Evolutionary conservation across 2,888 invertebrate species (phyloP).

Genomic region (Dryobota labecula): DNA sequence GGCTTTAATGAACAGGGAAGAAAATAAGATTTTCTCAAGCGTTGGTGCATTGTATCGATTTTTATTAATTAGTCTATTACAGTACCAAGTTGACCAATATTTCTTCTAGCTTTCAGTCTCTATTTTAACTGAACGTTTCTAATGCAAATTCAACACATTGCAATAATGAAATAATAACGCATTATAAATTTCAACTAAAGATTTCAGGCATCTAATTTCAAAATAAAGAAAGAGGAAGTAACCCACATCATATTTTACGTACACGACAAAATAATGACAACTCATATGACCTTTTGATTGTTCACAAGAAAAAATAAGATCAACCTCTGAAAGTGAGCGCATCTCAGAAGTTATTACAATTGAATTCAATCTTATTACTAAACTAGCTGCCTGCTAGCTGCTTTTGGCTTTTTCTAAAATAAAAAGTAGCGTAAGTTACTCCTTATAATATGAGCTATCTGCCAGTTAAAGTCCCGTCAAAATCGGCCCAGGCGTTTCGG

Average conservation of each 20-base stretch:
- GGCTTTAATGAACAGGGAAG: not conserved
- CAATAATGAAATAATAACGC: not conserved
- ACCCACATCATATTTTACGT: conserved; percentile 5
- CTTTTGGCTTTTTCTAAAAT: too few relatives aligned
- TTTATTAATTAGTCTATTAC: not conserved
- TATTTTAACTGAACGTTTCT: not conserved
- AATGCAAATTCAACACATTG: not conserved
- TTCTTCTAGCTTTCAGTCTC: not conserved
- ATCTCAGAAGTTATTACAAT: conserved; percentile 64
- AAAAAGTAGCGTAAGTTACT: too few relatives aligned
- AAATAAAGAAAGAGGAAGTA: conserved; percentile 13
- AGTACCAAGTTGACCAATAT: not conserved
- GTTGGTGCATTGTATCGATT: not conserved
- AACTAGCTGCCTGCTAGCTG: too few relatives aligned
- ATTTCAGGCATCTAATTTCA: not conserved
- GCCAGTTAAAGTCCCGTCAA: too few relatives aligned
- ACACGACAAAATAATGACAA: conserved; percentile 17
- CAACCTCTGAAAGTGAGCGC: conserved; percentile 37
- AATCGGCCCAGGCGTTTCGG: too few relatives aligned
- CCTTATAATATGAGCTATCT: too few relatives aligned
- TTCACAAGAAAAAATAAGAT: conserved; percentile 41
- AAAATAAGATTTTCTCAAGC: not conserved
- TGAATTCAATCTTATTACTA: not conserved
- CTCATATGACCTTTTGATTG: conserved; percentile 37
- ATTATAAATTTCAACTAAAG: not conserved